A percentile compares a stretch with the other conserved stretches of the same genome.
Conservation (phyloP, 2,113 vertebrate genomes). For the Cyanoramphus novaezelandiae region DNA sequence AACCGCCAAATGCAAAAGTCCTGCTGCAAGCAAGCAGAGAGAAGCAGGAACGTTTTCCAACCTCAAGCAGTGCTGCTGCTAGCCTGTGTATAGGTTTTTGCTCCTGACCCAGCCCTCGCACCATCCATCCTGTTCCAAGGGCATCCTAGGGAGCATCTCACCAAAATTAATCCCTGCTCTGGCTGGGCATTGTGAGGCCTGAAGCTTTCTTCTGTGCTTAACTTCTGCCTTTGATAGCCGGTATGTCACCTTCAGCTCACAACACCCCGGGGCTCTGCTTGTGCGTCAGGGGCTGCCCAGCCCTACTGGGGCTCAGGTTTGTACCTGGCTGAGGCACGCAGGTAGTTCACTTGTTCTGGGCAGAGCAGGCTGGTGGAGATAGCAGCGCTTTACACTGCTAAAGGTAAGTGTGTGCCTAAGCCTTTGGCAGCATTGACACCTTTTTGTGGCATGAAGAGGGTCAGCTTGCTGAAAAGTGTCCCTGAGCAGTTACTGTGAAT, state of each 20-base stretch:
- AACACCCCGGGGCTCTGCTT: rapidly evolving
- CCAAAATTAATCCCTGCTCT: background rate
- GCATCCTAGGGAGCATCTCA: background rate
- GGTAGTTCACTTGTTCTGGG: rapidly evolving
- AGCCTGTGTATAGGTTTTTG: background rate
- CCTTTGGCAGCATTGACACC: background rate
- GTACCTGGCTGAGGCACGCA: rapidly evolving
- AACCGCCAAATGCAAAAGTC: background rate
- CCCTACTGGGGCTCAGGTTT: background rate
- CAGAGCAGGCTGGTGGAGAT: no score
- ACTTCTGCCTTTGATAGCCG: background rate
- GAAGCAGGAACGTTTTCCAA: background rate
- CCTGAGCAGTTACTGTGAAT: rapidly evolving
- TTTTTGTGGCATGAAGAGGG: background rate
- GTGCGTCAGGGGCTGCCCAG: rapidly evolving
- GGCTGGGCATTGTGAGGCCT: background rate
- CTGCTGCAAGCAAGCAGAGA: background rate
- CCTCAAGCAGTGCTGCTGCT: rapidly evolving
- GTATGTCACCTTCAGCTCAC: rapidly evolving
- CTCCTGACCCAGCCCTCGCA: background rate
- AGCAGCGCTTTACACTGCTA: rapidly evolving
- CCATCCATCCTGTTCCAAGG: background rate
- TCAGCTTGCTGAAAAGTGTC: background rate
- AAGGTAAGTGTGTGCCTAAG: background rate
- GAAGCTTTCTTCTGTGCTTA: background rate